Conservation (phyloP, 2,113 vertebrate species). For the Chelonoidis abingdonii region DNA sequence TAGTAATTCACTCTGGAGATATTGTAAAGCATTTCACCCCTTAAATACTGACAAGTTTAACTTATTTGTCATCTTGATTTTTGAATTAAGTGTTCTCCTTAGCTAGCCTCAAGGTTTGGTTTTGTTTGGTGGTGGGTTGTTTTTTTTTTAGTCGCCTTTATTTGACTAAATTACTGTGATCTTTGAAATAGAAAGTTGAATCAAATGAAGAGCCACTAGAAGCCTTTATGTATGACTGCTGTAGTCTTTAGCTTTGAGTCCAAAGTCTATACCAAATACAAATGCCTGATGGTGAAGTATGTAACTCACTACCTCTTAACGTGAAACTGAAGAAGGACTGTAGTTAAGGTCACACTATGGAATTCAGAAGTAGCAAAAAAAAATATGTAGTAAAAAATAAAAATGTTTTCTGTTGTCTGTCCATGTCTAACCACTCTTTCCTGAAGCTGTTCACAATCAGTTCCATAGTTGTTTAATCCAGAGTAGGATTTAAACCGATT, state of each 20-base stretch:
- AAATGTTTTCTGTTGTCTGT: background rate
- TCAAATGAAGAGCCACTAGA: background rate
- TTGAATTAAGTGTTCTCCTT: background rate
- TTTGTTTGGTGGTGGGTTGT: background rate
- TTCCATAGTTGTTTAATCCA: constrained; percentile 16
- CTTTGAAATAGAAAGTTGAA: background rate
- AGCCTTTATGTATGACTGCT: background rate
- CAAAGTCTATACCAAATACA: background rate
- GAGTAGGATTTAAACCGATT: background rate
- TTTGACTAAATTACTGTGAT: background rate
- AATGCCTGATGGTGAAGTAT: background rate
- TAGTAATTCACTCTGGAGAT: background rate
- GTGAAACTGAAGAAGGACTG: background rate
- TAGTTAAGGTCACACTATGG: background rate
- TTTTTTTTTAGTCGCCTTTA: background rate
- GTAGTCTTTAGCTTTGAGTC: background rate
- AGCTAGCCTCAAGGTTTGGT: background rate
- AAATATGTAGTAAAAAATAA: background rate
- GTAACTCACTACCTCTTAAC: background rate
- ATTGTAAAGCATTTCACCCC: background rate
- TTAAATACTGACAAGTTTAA: background rate
- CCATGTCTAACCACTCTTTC: background rate
- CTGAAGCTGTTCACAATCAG: background rate
- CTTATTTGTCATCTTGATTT: background rate
- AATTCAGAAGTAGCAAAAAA: background rate